Evolutionary conservation across 2,113 vertebrate species (phyloP).

Genomic region (Phoenicopterus ruber): DNA sequence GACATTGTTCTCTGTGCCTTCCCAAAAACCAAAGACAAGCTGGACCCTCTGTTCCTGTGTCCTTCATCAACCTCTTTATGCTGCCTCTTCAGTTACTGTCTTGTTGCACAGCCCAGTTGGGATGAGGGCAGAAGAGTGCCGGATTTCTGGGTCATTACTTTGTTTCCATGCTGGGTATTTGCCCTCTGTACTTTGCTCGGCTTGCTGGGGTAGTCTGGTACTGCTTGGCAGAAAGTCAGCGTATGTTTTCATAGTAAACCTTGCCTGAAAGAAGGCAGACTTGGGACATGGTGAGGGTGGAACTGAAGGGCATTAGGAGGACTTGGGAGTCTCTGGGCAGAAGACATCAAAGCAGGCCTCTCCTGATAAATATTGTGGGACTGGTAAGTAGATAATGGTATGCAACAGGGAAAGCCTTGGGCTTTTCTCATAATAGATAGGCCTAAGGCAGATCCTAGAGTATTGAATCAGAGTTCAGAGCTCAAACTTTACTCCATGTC

Average conservation of each 20-base stretch:
- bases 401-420: background rate
- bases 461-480: background rate
- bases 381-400: slow-evolving; percentile 8
- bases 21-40: background rate
- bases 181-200: background rate
- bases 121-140: background rate
- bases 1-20: background rate
- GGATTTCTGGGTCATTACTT: background rate
- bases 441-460: background rate
- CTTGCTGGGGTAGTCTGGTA: background rate
- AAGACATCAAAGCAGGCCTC: background rate
- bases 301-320: background rate
- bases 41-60: background rate
- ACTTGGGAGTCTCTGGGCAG: background rate
- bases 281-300: background rate
- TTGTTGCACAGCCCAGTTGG: background rate
- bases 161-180: background rate
- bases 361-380: background rate
- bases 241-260: background rate
- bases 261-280: background rate
- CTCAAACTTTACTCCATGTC: background rate
- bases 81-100: background rate
- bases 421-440: background rate
- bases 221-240: background rate
- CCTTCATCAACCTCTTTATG: background rate